Evolutionary conservation across 92 coral and sea anemone genomes (phyloP).

Genomic region (Umimayanthus kanabou): DNA sequence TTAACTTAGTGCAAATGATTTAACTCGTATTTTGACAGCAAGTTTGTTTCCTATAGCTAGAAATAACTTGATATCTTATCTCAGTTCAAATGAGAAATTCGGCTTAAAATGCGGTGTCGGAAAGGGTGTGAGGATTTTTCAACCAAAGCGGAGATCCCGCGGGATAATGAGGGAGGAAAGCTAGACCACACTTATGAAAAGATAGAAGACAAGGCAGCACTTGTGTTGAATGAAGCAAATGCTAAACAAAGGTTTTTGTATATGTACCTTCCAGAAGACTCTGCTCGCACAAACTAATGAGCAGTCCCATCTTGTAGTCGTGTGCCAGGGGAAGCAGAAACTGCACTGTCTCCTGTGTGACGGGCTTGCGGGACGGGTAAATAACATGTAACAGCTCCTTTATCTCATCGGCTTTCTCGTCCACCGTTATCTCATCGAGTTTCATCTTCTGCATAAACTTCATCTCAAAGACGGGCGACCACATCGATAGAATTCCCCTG

Average conservation of each 20-base stretch:
- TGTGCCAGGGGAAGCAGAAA: constrained; percentile 68
- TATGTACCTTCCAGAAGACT: constrained; percentile 44
- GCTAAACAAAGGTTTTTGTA: neutral
- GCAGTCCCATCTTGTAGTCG: constrained; percentile 85
- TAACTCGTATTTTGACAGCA: too few species aligned
- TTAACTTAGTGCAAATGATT: too few species aligned
- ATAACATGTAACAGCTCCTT: constrained; percentile 73
- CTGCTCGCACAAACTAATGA: constrained; percentile 77
- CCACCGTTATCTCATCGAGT: constrained; percentile 61
- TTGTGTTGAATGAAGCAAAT: neutral
- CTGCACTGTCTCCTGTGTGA: constrained; percentile 73
- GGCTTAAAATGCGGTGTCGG: too few species aligned
- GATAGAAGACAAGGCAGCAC: neutral
- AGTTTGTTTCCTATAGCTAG: too few species aligned
- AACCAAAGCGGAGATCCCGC: too few species aligned
- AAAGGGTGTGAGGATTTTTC: too few species aligned
- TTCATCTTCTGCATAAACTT: constrained; percentile 71
- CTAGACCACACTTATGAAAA: too few species aligned
- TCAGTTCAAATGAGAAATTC: too few species aligned
- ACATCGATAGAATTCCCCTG: constrained; percentile 76
- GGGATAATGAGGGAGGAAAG: too few species aligned
- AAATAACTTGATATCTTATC: too few species aligned
- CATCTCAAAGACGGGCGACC: constrained; percentile 88
- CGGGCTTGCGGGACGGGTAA: constrained; percentile 73
- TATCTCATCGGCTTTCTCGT: constrained; percentile 69